Evolutionary conservation across 2,797 vertebrate genomes (phyloP).

Genomic region (Pseudocheirus occidentalis): DNA sequence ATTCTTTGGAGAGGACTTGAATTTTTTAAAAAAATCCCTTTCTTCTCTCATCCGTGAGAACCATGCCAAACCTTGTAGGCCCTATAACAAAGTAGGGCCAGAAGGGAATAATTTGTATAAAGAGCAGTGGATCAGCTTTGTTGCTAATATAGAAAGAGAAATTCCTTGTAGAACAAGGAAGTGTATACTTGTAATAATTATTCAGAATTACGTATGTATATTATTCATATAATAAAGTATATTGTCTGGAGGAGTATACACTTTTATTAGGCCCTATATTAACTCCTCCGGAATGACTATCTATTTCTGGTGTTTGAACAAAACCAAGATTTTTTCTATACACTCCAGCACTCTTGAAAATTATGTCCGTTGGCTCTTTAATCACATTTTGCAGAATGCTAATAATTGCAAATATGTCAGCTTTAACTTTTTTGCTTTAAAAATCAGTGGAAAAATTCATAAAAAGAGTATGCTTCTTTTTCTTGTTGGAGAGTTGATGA

Average conservation of each 20-base stretch:
- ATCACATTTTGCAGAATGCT: slow-evolving; percentile 35
- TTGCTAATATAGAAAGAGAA: slow-evolving; percentile 5
- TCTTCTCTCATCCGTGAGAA: slow-evolving; percentile 9
- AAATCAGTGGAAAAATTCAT: not conserved
- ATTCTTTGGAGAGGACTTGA: slow-evolving; percentile 28
- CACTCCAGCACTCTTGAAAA: not conserved
- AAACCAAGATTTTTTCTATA: not conserved
- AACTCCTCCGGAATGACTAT: slow-evolving; percentile 48
- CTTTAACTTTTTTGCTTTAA: slow-evolving; percentile 33
- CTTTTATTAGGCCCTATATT: slow-evolving; percentile 66
- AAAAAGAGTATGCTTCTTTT: not conserved
- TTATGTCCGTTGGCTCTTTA: slow-evolving; percentile 29
- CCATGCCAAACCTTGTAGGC: not conserved
- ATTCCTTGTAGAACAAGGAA: slow-evolving; percentile 47
- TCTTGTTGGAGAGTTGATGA: not conserved
- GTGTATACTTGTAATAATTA: slow-evolving; percentile 59
- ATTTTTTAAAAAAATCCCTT: slow-evolving; percentile 19
- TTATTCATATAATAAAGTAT: slow-evolving; percentile 30
- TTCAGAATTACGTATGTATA: slow-evolving; percentile 57
- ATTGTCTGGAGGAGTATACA: slow-evolving; percentile 44
- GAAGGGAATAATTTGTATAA: slow-evolving; percentile 45
- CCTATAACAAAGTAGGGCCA: slow-evolving; percentile 22
- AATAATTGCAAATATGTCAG: slow-evolving; percentile 26
- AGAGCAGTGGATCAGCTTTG: not conserved
- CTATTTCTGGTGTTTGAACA: not conserved